Conservation (phyloP, 2,797 vertebrate species). For the Helostoma temminkii region DNA sequence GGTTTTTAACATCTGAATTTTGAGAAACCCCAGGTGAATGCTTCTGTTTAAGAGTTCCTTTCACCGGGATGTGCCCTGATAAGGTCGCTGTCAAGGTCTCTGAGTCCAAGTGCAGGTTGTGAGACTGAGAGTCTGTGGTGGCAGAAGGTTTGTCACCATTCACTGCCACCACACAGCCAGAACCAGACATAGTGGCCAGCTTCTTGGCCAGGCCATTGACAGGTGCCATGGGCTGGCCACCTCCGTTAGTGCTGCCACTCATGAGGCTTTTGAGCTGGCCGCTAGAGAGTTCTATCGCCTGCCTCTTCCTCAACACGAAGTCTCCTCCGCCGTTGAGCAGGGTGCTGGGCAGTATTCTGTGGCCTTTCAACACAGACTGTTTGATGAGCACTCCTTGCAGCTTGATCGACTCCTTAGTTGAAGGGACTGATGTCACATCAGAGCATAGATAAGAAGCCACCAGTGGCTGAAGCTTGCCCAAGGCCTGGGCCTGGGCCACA, state of each 20-base stretch:
- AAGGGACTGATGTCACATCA: conserved; percentile 93
- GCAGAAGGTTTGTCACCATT: conserved; percentile 81
- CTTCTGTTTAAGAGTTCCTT: conserved; percentile 86
- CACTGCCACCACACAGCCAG: conserved; percentile 85
- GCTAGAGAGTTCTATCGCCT: conserved; percentile 92
- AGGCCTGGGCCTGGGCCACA: conserved; percentile 76
- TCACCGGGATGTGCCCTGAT: conserved; percentile 87
- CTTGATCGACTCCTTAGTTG: conserved; percentile 94
- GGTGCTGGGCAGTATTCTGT: conserved; percentile 88
- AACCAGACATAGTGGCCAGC: conserved; percentile 86
- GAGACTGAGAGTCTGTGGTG: conserved; percentile 82
- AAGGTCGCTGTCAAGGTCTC: conserved; percentile 77
- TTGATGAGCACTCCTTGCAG: conserved; percentile 96
- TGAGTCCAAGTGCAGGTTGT: conserved; percentile 72
- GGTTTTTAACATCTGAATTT: conserved; percentile 67
- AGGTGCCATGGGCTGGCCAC: conserved; percentile 89
- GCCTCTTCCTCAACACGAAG: conserved; percentile 91
- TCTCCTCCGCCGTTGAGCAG: conserved; percentile 88
- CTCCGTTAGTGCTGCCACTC: conserved; percentile 86
- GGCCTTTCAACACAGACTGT: conserved; percentile 93
- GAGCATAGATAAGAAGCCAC: conserved; percentile 95
- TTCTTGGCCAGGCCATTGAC: conserved; percentile 97
- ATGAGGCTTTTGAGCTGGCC: conserved; percentile 94
- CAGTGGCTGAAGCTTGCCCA: conserved; percentile 94
- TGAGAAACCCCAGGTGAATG: conserved; percentile 75